Percentiles rank a stretch among this genome's conserved stretches.
Evolutionary conservation across 2,797 vertebrate genomes (phyloP).

Genomic region (Pyrocephalus nanus): DNA sequence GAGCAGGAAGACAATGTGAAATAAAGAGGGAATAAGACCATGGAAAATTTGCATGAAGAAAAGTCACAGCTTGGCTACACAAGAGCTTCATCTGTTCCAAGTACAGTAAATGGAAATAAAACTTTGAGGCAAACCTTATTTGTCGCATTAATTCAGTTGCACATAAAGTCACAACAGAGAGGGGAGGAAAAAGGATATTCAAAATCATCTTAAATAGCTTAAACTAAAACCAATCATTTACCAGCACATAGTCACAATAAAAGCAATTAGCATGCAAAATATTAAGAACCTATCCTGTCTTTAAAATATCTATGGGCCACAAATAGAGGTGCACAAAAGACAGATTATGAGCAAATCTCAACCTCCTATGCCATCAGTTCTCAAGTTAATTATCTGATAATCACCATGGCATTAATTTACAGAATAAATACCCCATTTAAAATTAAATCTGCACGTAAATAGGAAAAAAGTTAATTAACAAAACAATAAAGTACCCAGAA

Average conservation of each 20-base stretch:
- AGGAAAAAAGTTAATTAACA: conserved; percentile 72
- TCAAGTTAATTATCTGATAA: conserved; percentile 70
- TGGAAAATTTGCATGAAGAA: background rate
- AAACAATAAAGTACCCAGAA: conserved; percentile 53
- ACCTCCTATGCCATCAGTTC: conserved; percentile 43
- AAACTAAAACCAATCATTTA: conserved; percentile 29
- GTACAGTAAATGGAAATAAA: conserved; percentile 12
- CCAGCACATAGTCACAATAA: conserved; percentile 30
- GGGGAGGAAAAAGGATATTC: background rate
- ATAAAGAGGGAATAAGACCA: background rate
- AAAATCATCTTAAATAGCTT: conserved; percentile 45
- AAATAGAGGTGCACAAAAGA: conserved; percentile 56
- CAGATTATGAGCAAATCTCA: conserved; percentile 47
- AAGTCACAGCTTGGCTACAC: background rate
- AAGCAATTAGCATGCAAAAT: conserved; percentile 61
- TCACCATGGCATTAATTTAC: conserved; percentile 60
- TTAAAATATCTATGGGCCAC: conserved; percentile 33
- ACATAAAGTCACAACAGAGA: background rate
- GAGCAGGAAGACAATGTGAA: background rate
- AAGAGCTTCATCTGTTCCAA: conserved; percentile 1
- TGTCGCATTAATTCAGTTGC: conserved; percentile 22
- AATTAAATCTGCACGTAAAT: conserved; percentile 68
- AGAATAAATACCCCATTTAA: conserved; percentile 62
- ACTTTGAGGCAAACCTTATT: conserved; percentile 23
- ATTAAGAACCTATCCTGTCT: conserved; percentile 45